These are phyloP conservation scores for Parotia lawesii DNA, from an alignment of 2,113 vertebrate genomes.

Conservation along the genomic window DNA sequence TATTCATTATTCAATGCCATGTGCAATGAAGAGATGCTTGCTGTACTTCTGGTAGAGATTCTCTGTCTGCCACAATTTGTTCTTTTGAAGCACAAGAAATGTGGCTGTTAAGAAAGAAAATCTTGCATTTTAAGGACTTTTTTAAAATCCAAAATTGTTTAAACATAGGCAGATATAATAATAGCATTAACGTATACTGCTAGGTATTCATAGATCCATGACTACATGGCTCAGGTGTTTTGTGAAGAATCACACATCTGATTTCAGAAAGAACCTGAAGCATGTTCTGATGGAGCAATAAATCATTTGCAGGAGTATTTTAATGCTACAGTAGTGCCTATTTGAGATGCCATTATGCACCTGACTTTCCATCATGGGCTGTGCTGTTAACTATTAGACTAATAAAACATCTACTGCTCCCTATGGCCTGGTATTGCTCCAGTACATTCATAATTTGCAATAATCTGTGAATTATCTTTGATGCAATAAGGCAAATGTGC, in stretches of 20 bases:
- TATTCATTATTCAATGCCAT: not conserved
- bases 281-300: not conserved
- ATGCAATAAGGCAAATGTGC: not conserved
- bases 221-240: not conserved
- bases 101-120: not conserved
- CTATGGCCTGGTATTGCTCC: not conserved
- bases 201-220: not conserved
- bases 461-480: not conserved
- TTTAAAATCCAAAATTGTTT: not conserved
- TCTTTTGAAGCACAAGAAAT: not conserved
- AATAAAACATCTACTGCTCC: constrained; percentile 17
- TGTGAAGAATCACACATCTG: not conserved
- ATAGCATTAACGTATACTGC: not conserved
- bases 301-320: not conserved
- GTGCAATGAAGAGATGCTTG: not conserved
- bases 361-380: not conserved
- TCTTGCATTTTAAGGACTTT: not conserved
- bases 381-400: not conserved
- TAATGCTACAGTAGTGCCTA: not conserved
- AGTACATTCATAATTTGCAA: not conserved
- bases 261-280: not conserved
- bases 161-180: not conserved
- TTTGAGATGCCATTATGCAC: not conserved
- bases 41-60: not conserved
- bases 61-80: not conserved